A percentile compares a stretch with the other conserved stretches of the same genome.
Evolutionary conservation across 2,888 invertebrate genomes (phyloP).

Genomic region (Protophormia terraenovae): DNA sequence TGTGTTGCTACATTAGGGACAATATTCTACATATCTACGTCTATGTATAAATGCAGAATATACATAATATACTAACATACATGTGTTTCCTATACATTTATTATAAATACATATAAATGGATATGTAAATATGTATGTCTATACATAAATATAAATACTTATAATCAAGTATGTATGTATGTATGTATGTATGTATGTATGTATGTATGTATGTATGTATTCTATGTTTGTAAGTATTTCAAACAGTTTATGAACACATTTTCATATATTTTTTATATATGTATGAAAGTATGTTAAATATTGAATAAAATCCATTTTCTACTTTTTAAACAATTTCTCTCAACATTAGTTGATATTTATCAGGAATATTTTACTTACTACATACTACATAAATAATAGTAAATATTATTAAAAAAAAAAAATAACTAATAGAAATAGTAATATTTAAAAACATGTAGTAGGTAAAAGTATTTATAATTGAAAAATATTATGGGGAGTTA

Average conservation of each 20-base stretch:
- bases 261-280: not conserved
- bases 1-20: constrained; percentile 3
- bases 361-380: not conserved
- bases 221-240: no score
- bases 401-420: not conserved
- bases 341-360: not conserved
- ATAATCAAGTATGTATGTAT: not conserved
- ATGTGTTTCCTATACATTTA: not conserved
- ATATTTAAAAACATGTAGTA: not conserved
- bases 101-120: not conserved
- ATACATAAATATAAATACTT: no score
- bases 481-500: not conserved
- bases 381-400: not conserved
- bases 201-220: no score
- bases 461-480: not conserved
- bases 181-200: not conserved
- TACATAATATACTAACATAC: no score
- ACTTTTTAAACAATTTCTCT: not conserved
- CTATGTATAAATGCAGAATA: no score
- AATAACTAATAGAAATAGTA: not conserved
- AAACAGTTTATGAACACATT: not conserved
- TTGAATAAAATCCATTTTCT: not conserved
- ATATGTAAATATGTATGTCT: not conserved
- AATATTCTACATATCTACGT: not conserved
- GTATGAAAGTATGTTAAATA: not conserved